Conservation (phyloP, 2,113 vertebrate species). For the Engystomops pustulosus region DNA sequence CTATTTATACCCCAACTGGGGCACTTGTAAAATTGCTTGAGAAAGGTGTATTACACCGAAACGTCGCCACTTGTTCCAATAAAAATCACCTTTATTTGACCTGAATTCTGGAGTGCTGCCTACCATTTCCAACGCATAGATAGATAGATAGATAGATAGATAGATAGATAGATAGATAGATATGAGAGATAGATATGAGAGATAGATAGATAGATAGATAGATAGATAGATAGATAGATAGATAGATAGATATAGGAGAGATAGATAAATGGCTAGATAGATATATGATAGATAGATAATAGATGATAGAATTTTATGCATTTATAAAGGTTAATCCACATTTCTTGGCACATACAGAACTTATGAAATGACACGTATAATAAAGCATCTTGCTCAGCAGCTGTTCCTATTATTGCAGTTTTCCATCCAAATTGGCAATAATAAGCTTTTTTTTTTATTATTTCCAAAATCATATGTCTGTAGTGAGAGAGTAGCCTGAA, state of each 20-base stretch:
- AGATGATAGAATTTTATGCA: neutral
- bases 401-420: slow-evolving; percentile 24
- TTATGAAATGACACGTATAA: slow-evolving; percentile 25
- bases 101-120: too few species aligned
- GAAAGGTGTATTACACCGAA: too few species aligned
- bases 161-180: neutral
- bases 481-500: neutral
- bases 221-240: neutral
- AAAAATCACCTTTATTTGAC: too few species aligned
- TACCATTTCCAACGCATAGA: too few species aligned
- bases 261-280: neutral
- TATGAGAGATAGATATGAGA: neutral
- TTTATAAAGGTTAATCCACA: neutral
- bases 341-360: slow-evolving; percentile 7
- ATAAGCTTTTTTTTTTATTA: neutral
- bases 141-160: neutral
- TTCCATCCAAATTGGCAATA: slow-evolving; percentile 18
- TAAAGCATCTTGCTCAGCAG: slow-evolving; percentile 22
- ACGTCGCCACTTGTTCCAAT: too few species aligned
- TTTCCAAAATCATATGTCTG: neutral
- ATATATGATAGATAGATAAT: neutral
- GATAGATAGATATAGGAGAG: neutral
- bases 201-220: slow-evolving; percentile 10
- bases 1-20: too few species aligned
- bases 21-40: too few species aligned